Conservation (phyloP, 1,140 invertebrate genomes). For the Lepidurus couesii region DNA sequence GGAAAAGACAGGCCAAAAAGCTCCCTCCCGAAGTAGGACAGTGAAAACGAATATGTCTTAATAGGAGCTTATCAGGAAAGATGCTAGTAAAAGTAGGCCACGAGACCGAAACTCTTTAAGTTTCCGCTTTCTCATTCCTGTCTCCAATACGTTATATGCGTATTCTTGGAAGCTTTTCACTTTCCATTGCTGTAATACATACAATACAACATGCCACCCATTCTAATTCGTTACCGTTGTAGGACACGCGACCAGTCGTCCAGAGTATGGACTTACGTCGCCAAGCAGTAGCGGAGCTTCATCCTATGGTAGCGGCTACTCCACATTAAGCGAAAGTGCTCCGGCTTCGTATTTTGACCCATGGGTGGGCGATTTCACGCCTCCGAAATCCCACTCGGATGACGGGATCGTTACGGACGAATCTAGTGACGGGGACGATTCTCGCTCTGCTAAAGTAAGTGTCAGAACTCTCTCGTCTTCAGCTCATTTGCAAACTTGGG, state of each 20-base stretch:
- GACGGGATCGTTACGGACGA: conserved; percentile 33
- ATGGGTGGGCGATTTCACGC: conserved; percentile 25
- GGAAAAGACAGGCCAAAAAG: conserved; percentile 1
- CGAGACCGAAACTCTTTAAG: neutral
- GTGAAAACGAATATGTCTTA: neutral
- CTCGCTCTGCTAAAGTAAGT: conserved; percentile 5
- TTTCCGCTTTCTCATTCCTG: neutral
- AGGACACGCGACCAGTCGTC: neutral
- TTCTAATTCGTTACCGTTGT: neutral
- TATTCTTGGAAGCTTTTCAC: neutral
- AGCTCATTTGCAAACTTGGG: neutral
- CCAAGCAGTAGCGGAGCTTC: conserved; percentile 9
- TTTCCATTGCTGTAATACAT: neutral
- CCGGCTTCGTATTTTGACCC: conserved; percentile 25
- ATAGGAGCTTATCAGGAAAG: conserved; percentile 8
- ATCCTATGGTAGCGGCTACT: neutral
- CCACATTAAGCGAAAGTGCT: conserved; percentile 29
- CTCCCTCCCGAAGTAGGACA: neutral
- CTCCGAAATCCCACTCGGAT: conserved; percentile 26
- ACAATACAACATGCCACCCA: neutral
- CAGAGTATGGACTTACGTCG: neutral
- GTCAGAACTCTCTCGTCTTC: neutral
- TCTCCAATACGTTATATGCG: no score
- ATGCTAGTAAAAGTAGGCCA: conserved; percentile 18
- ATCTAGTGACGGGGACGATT: conserved; percentile 32